Evolutionary conservation across 2,888 invertebrate genomes (phyloP).

Genomic region (Taphrorychus bicolor): DNA sequence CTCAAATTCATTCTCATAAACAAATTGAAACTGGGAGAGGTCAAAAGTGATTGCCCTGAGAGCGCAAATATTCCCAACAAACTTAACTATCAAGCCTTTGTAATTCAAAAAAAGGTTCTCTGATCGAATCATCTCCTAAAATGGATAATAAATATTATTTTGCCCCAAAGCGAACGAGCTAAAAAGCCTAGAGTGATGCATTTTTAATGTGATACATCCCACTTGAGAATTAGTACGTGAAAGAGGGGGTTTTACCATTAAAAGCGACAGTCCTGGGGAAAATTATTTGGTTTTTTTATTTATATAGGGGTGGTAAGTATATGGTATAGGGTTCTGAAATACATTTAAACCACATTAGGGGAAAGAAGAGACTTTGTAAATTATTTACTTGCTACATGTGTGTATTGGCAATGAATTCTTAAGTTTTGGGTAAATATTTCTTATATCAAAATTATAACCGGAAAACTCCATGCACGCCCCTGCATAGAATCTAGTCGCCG

Average conservation of each 20-base stretch:
- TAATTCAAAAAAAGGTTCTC: not conserved
- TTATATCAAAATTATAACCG: too few relatives aligned
- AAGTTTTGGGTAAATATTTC: too few relatives aligned
- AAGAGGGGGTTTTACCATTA: not conserved
- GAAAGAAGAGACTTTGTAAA: too few relatives aligned
- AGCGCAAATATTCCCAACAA: too few relatives aligned
- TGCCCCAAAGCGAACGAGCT: not conserved
- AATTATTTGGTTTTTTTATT: not conserved
- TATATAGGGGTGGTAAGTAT: not conserved
- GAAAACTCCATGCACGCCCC: not conserved
- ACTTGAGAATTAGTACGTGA: not conserved
- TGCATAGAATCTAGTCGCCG: not conserved
- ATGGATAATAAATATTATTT: slow-evolving; percentile 1
- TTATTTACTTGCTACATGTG: too few relatives aligned
- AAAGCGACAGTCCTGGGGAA: not conserved
- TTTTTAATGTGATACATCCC: not conserved
- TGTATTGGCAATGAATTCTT: too few relatives aligned
- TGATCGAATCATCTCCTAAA: not conserved
- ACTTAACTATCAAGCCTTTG: too few relatives aligned
- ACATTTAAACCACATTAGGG: not conserved
- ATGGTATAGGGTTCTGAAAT: not conserved
- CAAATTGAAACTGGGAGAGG: too few relatives aligned
- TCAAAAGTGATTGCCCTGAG: too few relatives aligned
- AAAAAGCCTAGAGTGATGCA: not conserved
- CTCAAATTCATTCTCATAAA: too few relatives aligned